Conservation (phyloP, 2,797 vertebrate species). For the Austrolebias charrua region DNA sequence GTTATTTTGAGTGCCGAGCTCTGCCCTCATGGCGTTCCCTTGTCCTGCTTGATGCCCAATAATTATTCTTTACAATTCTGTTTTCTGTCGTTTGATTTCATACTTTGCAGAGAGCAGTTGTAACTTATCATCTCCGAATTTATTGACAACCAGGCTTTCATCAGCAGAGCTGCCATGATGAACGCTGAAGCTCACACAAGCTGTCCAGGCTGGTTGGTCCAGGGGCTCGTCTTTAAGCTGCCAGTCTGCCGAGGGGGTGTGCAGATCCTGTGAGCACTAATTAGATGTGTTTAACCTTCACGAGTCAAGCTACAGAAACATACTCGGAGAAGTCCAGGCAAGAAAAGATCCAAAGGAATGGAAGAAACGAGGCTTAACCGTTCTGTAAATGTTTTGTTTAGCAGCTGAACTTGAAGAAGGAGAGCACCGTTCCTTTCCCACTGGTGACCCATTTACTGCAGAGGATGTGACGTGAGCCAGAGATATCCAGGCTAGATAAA, state of each 20-base stretch:
- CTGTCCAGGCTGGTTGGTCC: slow-evolving; percentile 44
- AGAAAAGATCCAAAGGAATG: slow-evolving; percentile 40
- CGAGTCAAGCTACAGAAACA: slow-evolving; percentile 41
- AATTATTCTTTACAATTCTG: too few relatives aligned
- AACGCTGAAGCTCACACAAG: neutral
- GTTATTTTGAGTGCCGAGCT: too few relatives aligned
- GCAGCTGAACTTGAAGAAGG: slow-evolving; percentile 60
- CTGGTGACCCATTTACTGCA: slow-evolving; percentile 67
- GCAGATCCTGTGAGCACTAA: slow-evolving; percentile 76
- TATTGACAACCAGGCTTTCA: slow-evolving; percentile 11
- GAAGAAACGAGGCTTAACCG: slow-evolving; percentile 46
- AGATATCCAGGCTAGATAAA: slow-evolving; percentile 38
- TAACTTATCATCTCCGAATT: too few relatives aligned
- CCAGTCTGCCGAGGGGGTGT: slow-evolving; percentile 49
- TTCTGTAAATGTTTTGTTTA: slow-evolving; percentile 76
- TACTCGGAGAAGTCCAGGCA: slow-evolving; percentile 32
- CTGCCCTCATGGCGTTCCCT: too few relatives aligned
- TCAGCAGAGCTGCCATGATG: slow-evolving; percentile 6
- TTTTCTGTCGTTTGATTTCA: too few relatives aligned
- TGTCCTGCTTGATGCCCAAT: too few relatives aligned
- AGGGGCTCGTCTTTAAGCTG: slow-evolving; percentile 48
- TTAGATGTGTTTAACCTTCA: slow-evolving; percentile 82
- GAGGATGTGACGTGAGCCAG: slow-evolving; percentile 47
- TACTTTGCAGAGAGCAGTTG: too few relatives aligned
- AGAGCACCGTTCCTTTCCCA: slow-evolving; percentile 37